These are phyloP conservation scores for Micropoecilia bifurca DNA, from an alignment of 2,797 vertebrate species.

Conservation along the genomic window DNA sequence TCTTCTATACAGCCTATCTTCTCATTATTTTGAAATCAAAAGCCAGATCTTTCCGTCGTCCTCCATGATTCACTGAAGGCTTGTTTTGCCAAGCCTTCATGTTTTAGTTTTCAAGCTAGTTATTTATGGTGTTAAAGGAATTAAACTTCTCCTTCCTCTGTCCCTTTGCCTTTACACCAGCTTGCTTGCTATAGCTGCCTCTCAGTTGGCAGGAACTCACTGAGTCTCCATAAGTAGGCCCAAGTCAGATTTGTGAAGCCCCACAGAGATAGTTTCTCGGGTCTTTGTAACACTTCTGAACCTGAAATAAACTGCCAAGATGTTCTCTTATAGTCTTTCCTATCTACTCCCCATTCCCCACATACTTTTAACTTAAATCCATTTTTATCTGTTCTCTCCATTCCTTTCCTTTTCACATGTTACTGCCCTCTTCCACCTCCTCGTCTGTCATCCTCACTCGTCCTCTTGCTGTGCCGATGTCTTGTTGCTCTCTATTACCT, in stretches of 20 bases:
- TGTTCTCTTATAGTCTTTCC: slow-evolving; percentile 43
- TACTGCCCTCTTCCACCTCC: slow-evolving; percentile 43
- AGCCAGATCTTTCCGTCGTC: slow-evolving; percentile 17
- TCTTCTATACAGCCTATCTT: slow-evolving; percentile 15
- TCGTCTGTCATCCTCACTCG: slow-evolving; percentile 35
- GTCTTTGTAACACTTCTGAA: slow-evolving; percentile 56
- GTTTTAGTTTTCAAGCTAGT: slow-evolving; percentile 33
- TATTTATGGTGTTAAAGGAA: slow-evolving; percentile 37
- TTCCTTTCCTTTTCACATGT: slow-evolving; percentile 51
- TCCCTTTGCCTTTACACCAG: slow-evolving; percentile 32
- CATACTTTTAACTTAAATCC: slow-evolving; percentile 47
- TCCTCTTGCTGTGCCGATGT: slow-evolving; percentile 29
- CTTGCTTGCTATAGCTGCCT: slow-evolving; percentile 38
- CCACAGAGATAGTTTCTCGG: slow-evolving; percentile 43
- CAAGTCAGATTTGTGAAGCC: slow-evolving; percentile 50
- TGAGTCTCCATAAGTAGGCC: slow-evolving; percentile 51
- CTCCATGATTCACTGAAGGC: slow-evolving; percentile 17
- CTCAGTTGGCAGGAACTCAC: slow-evolving; percentile 41
- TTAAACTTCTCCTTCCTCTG: slow-evolving; percentile 28
- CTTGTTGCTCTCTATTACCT: slow-evolving; percentile 43
- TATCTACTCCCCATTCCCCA: slow-evolving; percentile 33
- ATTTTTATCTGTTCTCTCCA: slow-evolving; percentile 50
- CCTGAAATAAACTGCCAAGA: slow-evolving; percentile 61
- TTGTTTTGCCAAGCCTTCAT: slow-evolving; percentile 26
- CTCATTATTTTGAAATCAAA: slow-evolving; percentile 28